phyloP scores from a whole-genome alignment of 2,797 vertebrate species.

The Hyperoplus lanceolatus region DNA sequence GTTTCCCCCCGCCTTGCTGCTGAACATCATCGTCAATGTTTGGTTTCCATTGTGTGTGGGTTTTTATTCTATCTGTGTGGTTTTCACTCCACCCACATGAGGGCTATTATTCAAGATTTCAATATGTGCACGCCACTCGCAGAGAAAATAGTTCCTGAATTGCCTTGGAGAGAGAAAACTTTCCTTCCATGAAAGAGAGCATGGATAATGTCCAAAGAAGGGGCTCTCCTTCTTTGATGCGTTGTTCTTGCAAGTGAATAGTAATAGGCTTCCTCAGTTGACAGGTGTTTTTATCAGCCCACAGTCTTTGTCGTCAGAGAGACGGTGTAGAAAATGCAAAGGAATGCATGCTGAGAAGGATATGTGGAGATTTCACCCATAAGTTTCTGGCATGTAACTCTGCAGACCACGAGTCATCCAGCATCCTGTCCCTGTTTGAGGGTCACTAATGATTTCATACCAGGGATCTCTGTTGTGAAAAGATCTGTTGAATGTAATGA shows the following conservation, averaged over 20 bases:
- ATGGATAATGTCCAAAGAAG: background rate
- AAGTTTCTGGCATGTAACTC: conserved; percentile 43
- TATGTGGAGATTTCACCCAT: conserved; percentile 9
- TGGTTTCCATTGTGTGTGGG: background rate
- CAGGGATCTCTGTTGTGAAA: background rate
- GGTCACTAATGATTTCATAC: conserved; percentile 13
- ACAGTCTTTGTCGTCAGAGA: background rate
- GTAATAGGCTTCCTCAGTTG: too few species aligned
- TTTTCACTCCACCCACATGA: conserved; percentile 14
- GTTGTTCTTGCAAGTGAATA: background rate
- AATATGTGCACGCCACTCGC: background rate
- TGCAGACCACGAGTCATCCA: conserved; percentile 16
- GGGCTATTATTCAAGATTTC: conserved; percentile 6
- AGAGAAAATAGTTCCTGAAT: conserved; percentile 1
- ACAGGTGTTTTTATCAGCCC: background rate
- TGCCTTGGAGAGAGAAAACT: background rate
- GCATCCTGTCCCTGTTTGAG: conserved; percentile 8
- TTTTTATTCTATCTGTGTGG: background rate
- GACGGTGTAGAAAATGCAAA: background rate
- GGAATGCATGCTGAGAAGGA: conserved; percentile 18
- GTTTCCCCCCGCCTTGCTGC: background rate
- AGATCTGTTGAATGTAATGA: conserved; percentile 14
- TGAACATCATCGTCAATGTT: background rate
- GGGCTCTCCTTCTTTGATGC: background rate
- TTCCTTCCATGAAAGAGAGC: background rate